Percentiles rank a stretch among this genome's conserved stretches.
Evolutionary conservation across 2,113 vertebrate genomes (phyloP).

Genomic region (Tenebrosternarchus preto): DNA sequence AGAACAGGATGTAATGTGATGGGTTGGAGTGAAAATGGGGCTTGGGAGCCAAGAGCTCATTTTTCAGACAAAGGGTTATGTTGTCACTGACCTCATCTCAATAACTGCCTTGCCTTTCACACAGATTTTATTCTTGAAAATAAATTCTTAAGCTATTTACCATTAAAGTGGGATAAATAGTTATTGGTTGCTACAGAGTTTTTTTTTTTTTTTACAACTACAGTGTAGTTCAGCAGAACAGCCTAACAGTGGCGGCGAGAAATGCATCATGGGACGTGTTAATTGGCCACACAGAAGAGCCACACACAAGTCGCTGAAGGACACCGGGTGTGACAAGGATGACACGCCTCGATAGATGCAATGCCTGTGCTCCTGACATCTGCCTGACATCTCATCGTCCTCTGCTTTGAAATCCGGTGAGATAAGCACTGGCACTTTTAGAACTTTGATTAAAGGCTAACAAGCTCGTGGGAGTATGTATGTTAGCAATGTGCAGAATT

Average conservation of each 20-base stretch:
- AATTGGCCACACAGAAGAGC: slow-evolving; percentile 16
- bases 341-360: slow-evolving; percentile 46
- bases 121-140: slow-evolving; percentile 42
- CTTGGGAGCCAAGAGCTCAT: slow-evolving; percentile 42
- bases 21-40: slow-evolving; percentile 52
- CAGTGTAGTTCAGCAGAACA: too few relatives aligned
- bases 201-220: slow-evolving; percentile 5
- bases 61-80: slow-evolving; percentile 40
- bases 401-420: slow-evolving; percentile 49
- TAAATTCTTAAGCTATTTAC: slow-evolving; percentile 39
- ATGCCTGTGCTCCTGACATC: neutral
- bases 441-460: slow-evolving; percentile 60
- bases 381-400: slow-evolving; percentile 31
- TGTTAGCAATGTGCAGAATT: slow-evolving; percentile 52
- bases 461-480: slow-evolving; percentile 43
- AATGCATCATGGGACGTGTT: slow-evolving; percentile 15
- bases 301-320: too few relatives aligned
- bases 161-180: slow-evolving; percentile 25
- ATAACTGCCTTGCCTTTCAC: slow-evolving; percentile 24
- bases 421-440: slow-evolving; percentile 55
- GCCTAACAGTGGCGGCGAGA: too few relatives aligned
- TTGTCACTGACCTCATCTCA: slow-evolving; percentile 49
- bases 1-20: slow-evolving; percentile 62
- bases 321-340: slow-evolving; percentile 27
- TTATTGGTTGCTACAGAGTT: slow-evolving; percentile 16